Evolutionary conservation across 2,113 vertebrate genomes (phyloP).

Genomic region (Semicossyphus pulcher): DNA sequence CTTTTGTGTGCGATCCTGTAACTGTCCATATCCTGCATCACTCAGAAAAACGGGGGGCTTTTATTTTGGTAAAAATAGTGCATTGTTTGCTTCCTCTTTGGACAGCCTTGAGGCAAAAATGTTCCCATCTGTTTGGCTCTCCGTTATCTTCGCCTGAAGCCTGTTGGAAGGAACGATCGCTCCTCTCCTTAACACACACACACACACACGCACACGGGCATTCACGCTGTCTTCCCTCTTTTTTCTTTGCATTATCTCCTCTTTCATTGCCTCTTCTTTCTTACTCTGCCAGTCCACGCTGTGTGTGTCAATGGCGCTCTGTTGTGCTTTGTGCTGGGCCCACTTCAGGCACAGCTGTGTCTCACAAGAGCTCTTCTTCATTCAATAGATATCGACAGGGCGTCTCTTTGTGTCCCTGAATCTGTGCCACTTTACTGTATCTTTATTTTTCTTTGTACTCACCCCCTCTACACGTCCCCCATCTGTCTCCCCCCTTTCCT

Average conservation of each 20-base stretch:
- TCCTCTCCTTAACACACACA: conserved; percentile 5
- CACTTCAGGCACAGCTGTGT: conserved; percentile 56
- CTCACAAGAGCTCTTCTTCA: conserved; percentile 51
- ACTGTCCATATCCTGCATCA: neutral
- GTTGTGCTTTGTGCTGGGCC: conserved; percentile 47
- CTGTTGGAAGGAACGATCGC: conserved; percentile 35
- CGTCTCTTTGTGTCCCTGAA: conserved; percentile 51
- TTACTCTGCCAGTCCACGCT: conserved; percentile 55
- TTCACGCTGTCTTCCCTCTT: conserved; percentile 24
- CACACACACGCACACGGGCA: neutral
- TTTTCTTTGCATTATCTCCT: conserved; percentile 51
- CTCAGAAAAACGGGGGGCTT: neutral
- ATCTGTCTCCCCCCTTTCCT: neutral
- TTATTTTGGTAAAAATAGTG: conserved; percentile 27
- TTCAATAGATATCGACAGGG: conserved; percentile 63
- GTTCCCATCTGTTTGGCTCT: conserved; percentile 50
- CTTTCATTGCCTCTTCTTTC: conserved; percentile 58
- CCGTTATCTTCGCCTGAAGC: conserved; percentile 30
- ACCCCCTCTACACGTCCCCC: conserved; percentile 15
- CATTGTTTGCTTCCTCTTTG: conserved; percentile 8
- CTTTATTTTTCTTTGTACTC: conserved; percentile 50
- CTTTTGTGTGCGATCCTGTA: neutral
- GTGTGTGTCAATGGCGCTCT: conserved; percentile 55
- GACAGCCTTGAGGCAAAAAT: conserved; percentile 36
- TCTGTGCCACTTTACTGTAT: conserved; percentile 40